Evolutionary conservation across 2,888 invertebrate genomes (phyloP), one percentile per base, ranked within the genome.

Genomic region (Drosophila gaucha): DNA sequence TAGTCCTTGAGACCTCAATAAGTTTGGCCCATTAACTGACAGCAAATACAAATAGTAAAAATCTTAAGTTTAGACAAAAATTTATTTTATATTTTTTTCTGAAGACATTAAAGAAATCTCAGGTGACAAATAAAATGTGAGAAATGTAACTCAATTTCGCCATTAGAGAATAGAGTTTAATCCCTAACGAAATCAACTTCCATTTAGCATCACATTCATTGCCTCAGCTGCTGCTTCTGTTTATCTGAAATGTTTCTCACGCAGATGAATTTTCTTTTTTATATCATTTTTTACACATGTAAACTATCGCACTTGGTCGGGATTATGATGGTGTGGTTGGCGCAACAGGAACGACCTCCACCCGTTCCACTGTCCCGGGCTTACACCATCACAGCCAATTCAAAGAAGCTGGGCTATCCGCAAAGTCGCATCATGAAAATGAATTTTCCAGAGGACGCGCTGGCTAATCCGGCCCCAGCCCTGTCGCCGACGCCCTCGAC

Each of bases 321-420:
- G 64, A 69, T 69, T 69, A 65, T 62, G 44, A 44, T 31, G 28
- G 66, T 71, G 76, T 36, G 46, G 38, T 46, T 62, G 35, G 2
- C 26, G 14, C 9, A 16, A 38, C 91, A 96, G 96, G 97, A 97
- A 92, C 94, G 96, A 68, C 97, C 98, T 31, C 98, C 98, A 31
- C 97, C 98, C 28, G 95, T 98, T 73, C 98, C 98, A 46, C 96
- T 97, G 30, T 95, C 97, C 86, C 94, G 98, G 80, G 95, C 96
- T 2, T 98, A 98, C 92, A 97, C 97, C 6, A 96, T 98, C 63
- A 94, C 96, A 26, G 97, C 97, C 83, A 97, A 97, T 91, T 96
- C 96, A 62, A 97, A 97, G 93, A 97, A 97, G 93, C 93, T 97
- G 76, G 96, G 96, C 82, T 98, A 98, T 93, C 98, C 98, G 71